Evolutionary conservation across 2,888 invertebrate genomes (phyloP).

Genomic region (Ariolimax columbianus): DNA sequence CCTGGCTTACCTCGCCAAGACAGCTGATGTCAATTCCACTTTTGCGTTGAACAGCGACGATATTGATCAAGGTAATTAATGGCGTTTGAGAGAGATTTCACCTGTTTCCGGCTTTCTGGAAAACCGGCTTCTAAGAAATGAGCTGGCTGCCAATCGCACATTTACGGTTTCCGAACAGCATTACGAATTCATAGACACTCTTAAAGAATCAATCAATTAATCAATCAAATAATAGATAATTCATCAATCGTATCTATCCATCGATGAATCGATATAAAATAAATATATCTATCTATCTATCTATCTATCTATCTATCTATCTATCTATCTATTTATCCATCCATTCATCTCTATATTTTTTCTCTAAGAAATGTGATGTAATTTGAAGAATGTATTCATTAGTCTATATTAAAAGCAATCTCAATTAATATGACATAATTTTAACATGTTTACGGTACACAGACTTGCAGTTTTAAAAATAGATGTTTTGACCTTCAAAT

Average conservation of each 20-base stretch:
- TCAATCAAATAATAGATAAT: not conserved
- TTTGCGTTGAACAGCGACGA: conserved; percentile 57
- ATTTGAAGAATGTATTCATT: too few relatives aligned
- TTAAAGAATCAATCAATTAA: not conserved
- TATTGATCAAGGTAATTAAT: conserved; percentile 64
- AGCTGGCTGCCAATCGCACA: not conserved
- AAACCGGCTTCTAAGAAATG: too few relatives aligned
- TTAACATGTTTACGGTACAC: too few relatives aligned
- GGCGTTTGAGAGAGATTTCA: not conserved
- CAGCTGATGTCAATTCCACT: conserved; percentile 57
- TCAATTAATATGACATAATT: too few relatives aligned
- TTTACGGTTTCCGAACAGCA: not conserved
- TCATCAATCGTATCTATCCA: conserved; percentile 12
- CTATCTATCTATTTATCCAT: not conserved
- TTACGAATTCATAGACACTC: not conserved
- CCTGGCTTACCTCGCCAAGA: conserved; percentile 70
- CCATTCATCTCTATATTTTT: not conserved
- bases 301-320: conserved; percentile 7
- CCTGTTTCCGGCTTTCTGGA: not conserved
- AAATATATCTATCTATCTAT: conserved; percentile 1
- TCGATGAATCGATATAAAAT: conserved; percentile 4
- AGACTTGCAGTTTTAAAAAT: too few relatives aligned
- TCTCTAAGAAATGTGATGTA: not conserved
- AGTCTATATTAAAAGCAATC: too few relatives aligned
- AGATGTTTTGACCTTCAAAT: too few relatives aligned